Percentiles rank a stretch among this genome's conserved stretches.
Conservation (phyloP, 1,140 invertebrate genomes). For the Ooceraea biroi region DNA sequence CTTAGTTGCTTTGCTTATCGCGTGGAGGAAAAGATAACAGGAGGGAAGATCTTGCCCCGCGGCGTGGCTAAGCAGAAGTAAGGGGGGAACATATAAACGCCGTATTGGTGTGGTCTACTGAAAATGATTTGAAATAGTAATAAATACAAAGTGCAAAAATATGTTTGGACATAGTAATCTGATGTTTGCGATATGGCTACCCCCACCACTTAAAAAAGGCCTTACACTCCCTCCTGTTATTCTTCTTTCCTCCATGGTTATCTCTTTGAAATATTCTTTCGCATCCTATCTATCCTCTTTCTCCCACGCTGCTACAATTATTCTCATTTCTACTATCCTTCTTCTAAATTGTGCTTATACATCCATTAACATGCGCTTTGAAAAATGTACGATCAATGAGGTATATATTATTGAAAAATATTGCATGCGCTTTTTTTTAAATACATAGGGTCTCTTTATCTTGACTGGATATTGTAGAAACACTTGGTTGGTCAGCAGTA, state of each 20-base stretch:
- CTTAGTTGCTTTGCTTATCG: conserved; percentile 6
- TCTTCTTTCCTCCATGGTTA: no score
- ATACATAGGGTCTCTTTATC: conserved; percentile 40
- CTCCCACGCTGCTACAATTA: conserved; percentile 32
- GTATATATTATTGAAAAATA: conserved; percentile 36
- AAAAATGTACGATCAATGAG: conserved; percentile 5
- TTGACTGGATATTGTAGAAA: conserved; percentile 80
- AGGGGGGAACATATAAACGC: no score
- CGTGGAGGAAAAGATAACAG: no score
- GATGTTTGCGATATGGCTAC: no score
- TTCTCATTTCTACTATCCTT: background rate
- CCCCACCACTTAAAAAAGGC: no score
- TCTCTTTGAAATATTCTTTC: conserved; percentile 41
- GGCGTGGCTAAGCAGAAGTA: no score
- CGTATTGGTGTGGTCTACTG: no score
- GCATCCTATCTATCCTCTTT: conserved; percentile 10
- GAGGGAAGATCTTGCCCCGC: no score
- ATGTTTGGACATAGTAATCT: no score
- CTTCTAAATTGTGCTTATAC: background rate
- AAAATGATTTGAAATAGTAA: no score
- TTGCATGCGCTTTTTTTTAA: conserved; percentile 23
- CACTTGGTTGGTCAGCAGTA: conserved; percentile 79
- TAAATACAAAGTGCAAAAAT: no score
- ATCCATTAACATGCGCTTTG: conserved; percentile 24
- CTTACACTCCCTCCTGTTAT: no score